Base-by-base conservation (phyloP, 2,113 vertebrate species). In the Ctenodactylus gundi region DNA sequence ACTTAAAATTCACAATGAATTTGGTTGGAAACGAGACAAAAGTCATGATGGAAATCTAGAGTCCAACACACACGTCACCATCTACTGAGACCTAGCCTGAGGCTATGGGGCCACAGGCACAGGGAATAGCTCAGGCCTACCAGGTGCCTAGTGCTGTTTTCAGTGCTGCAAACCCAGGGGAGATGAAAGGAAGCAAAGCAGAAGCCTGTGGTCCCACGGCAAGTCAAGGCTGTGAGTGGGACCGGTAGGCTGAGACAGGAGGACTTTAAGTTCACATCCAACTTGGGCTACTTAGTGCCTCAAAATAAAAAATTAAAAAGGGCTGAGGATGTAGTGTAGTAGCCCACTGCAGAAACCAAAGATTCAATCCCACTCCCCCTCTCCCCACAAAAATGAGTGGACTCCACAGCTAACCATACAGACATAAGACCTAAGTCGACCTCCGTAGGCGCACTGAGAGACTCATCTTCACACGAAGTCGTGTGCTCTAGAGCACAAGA, bases 381-480 rank as follows among this genome's bases (percentile, higher is more conserved):
- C n/a, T n/a, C n/a, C n/a, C n/a, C n/a, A n/a, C n/a, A n/a, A n/a
- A n/a, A n/a, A n/a, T n/a, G n/a, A n/a, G n/a, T n/a, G n/a, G n/a
- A n/a, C n/a, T n/a, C n/a, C n/a, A n/a, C n/a, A n/a, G n/a, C n/a
- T n/a, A n/a, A n/a, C n/a, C n/a, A n/a, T n/a, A n/a, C n/a, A n/a
- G n/a, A n/a, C n/a, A n/a, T n/a, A n/a, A n/a, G n/a, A n/a, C n/a
- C n/a, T n/a, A n/a, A n/a, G n/a, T n/a, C n/a, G n/a, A n/a, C n/a
- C n/a, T n/a, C n/a, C n/a, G n/a, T n/a, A 41, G 8, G 7, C 4
- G 18, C 3, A 14, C 12, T 3, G 2, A 3, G 7, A 2, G 41
- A 67, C 25, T 25, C 4, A 8, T 0, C 3, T 8, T 55, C 58
- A 21, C 4, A 1, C 10, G 15, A 55, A 72, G 44, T 25, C 36